Evolutionary conservation across 2,888 invertebrate species (phyloP).

Genomic region (Steromphala cineraria): DNA sequence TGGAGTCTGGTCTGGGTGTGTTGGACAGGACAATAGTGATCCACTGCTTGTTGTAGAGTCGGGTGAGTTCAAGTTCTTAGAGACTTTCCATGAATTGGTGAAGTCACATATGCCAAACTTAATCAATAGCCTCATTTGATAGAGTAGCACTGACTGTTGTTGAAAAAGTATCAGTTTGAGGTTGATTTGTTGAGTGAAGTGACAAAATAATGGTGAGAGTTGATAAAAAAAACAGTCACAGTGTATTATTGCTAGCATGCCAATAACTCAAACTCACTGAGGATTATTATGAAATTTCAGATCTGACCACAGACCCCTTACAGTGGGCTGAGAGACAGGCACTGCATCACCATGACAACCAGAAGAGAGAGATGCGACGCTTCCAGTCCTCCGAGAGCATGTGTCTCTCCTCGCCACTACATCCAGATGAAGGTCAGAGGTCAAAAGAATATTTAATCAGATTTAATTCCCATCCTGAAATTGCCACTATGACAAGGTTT

Average conservation of each 20-base stretch:
- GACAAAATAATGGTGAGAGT: too few species aligned
- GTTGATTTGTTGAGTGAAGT: too few species aligned
- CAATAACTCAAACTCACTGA: too few species aligned
- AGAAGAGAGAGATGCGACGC: constrained; percentile 48
- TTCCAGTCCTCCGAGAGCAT: constrained; percentile 60
- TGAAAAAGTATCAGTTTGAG: too few species aligned
- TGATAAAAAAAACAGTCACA: too few species aligned
- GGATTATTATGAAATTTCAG: constrained; percentile 34
- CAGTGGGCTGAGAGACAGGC: constrained; percentile 58
- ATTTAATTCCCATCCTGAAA: too few species aligned
- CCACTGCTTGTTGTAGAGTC: neutral
- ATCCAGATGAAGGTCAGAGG: constrained; percentile 46
- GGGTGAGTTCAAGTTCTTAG: neutral
- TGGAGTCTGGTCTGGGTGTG: neutral
- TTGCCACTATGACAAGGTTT: too few species aligned
- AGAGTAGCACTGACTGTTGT: too few species aligned
- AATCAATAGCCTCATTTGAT: too few species aligned
- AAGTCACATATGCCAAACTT: too few species aligned
- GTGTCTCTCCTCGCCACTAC: constrained; percentile 55
- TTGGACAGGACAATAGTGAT: neutral
- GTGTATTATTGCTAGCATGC: too few species aligned
- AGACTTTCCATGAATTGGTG: too few species aligned
- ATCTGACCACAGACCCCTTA: constrained; percentile 41
- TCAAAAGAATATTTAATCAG: neutral
- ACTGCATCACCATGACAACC: constrained; percentile 52